Evolutionary conservation across 2,113 vertebrate species (phyloP), one percentile per base, ranked within the genome.

Genomic region (Struthidea cinerea): DNA sequence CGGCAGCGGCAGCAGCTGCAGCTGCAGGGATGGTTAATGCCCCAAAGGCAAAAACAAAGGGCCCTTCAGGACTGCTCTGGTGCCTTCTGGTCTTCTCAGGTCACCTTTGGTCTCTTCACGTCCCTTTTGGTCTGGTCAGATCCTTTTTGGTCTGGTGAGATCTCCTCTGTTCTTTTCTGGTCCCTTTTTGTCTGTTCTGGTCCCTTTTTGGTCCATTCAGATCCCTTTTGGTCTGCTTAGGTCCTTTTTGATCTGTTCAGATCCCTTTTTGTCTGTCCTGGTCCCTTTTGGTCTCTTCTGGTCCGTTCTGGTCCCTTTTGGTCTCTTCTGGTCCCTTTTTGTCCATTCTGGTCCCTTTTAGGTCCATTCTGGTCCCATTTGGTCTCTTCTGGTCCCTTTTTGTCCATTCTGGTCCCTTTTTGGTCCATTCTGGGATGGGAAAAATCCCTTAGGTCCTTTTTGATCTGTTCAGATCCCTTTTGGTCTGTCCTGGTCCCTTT

Each of bases 61-160:
- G 32, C 24, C 55, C n/a, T 42, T 32, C 8, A 17, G 67, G 19
- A 1, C 53, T 55, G 11, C 2, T 52, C 33, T 9, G 13, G 9
- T n/a, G n/a, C 39, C 39, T 39, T 39, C 11, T 20, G 32, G 18
- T 55, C 30, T 33, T 0, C 6, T 67, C 20, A 5, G 23, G 26
- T 7, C 26, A 33, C 6, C 35, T 35, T 19, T 16, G 23, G 33
- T 49, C 32, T 18, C 1, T 3, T 67, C 22, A 2, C 16, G 8
- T 18, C 30, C 13, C 13, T 23, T 57, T 15, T 14, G 8, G 16
- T 60, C 23, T 4, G 1, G 3, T 27, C 16, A 3, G 59, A 24
- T 7, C 35, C 35, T 5, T 39, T 67, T 35, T 11, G n/a, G 4
- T 59, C 56, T 9, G 0, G n/a, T n/a, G n/a, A n/a, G n/a, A n/a